A percentile compares a stretch with the other conserved stretches of the same genome.
These are phyloP conservation scores for Pseudomugil tenellus DNA, from an alignment of 2,797 vertebrate genomes.

Conservation along the genomic window DNA sequence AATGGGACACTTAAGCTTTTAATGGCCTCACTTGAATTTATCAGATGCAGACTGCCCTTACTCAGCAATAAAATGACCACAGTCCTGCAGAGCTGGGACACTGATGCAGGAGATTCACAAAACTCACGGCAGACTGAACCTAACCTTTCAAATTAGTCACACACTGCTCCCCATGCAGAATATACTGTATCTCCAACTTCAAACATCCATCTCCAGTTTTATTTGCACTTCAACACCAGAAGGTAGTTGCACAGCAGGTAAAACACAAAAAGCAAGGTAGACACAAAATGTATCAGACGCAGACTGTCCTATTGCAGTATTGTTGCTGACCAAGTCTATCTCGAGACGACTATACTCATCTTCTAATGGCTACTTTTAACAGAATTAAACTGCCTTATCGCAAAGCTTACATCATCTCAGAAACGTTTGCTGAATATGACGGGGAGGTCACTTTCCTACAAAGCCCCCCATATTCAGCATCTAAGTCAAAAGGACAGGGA, in stretches of 20 bases:
- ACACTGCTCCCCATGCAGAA: conserved; percentile 12
- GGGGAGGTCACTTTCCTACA: neutral
- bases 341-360: neutral
- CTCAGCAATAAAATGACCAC: conserved; percentile 56
- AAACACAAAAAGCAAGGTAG: no score
- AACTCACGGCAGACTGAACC: conserved; percentile 37
- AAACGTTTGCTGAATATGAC: neutral
- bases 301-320: neutral
- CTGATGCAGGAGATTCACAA: conserved; percentile 30
- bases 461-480: no score
- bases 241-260: neutral
- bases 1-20: conserved; percentile 40
- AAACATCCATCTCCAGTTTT: neutral
- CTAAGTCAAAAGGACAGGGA: no score
- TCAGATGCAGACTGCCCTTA: conserved; percentile 45
- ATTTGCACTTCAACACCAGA: neutral
- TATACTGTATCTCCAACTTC: neutral
- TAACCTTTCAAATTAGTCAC: conserved; percentile 38
- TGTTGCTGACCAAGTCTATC: neutral
- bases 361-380: neutral
- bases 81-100: conserved; percentile 1
- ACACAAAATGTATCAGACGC: no score
- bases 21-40: conserved; percentile 40
- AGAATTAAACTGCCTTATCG: neutral
- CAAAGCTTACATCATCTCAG: neutral